Conservation (phyloP, 2,797 vertebrate genomes). For the Chanos chanos region DNA sequence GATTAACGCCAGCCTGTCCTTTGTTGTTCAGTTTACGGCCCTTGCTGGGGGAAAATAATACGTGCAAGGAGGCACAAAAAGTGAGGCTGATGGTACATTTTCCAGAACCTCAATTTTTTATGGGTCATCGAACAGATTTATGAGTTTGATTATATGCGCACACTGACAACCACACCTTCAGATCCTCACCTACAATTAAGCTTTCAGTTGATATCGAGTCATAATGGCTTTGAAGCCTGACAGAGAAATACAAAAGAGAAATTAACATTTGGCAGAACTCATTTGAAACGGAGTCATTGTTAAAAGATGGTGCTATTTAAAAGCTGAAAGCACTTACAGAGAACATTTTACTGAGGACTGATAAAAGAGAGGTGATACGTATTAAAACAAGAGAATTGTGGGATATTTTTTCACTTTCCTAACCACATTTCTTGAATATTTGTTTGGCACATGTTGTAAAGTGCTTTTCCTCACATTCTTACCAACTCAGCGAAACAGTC, state of each 20-base stretch:
- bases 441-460: slow-evolving; percentile 49
- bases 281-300: too few relatives aligned
- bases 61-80: slow-evolving; percentile 9
- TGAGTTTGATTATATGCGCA: slow-evolving; percentile 30
- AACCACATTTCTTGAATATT: slow-evolving; percentile 39
- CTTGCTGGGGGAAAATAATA: background rate
- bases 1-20: too few relatives aligned
- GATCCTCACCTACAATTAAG: slow-evolving; percentile 35
- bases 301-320: too few relatives aligned
- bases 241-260: slow-evolving; percentile 25
- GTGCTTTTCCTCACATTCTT: slow-evolving; percentile 47
- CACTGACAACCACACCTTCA: slow-evolving; percentile 24
- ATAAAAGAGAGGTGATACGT: too few relatives aligned
- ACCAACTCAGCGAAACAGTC: slow-evolving; percentile 44
- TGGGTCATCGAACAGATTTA: slow-evolving; percentile 33
- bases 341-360: slow-evolving; percentile 32
- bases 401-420: slow-evolving; percentile 22
- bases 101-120: slow-evolving; percentile 17
- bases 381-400: too few relatives aligned
- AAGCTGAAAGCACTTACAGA: slow-evolving; percentile 28
- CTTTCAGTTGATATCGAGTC: slow-evolving; percentile 36
- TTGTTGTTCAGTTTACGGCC: too few relatives aligned
- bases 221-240: slow-evolving; percentile 30
- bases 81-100: slow-evolving; percentile 4
- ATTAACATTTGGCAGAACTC: slow-evolving; percentile 30